Evolutionary conservation across 2,797 vertebrate species (phyloP).

Genomic region (Nannoperca australis): DNA sequence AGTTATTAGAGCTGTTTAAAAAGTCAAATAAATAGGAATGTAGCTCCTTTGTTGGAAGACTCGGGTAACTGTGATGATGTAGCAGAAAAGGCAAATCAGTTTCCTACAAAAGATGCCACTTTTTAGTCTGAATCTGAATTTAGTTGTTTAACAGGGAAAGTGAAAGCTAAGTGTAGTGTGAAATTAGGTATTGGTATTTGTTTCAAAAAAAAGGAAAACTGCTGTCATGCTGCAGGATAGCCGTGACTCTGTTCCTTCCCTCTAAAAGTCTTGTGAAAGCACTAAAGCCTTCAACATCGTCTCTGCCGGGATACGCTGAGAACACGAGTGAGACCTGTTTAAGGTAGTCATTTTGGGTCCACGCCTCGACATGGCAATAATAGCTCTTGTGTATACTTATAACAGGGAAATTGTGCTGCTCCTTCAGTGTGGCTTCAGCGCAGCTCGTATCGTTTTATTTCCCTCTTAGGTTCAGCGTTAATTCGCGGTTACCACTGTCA

Average conservation of each 20-base stretch:
- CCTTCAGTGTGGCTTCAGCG: background rate
- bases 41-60: background rate
- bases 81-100: constrained; percentile 13
- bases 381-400: constrained; percentile 40
- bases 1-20: constrained; percentile 27
- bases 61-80: constrained; percentile 7
- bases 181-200: constrained; percentile 51
- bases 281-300: constrained; percentile 23
- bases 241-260: constrained; percentile 7
- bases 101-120: constrained; percentile 9
- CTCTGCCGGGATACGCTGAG: constrained; percentile 24
- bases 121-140: constrained; percentile 24
- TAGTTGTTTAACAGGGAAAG: constrained; percentile 33
- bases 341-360: constrained; percentile 53
- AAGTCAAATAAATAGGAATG: constrained; percentile 19
- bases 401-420: constrained; percentile 24
- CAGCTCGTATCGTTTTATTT: constrained; percentile 33
- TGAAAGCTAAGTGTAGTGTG: constrained; percentile 49
- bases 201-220: constrained; percentile 15
- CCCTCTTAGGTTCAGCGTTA: constrained; percentile 36
- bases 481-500: constrained; percentile 53
- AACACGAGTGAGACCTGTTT: constrained; percentile 46
- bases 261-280: constrained; percentile 15
- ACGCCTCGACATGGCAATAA: constrained; percentile 62
- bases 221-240: constrained; percentile 26